A percentile compares a stretch with the other conserved stretches of the same genome.
These are phyloP conservation scores for Reticulitermes speratus DNA, from an alignment of 1,140 invertebrate genomes.

Conservation along the genomic window DNA sequence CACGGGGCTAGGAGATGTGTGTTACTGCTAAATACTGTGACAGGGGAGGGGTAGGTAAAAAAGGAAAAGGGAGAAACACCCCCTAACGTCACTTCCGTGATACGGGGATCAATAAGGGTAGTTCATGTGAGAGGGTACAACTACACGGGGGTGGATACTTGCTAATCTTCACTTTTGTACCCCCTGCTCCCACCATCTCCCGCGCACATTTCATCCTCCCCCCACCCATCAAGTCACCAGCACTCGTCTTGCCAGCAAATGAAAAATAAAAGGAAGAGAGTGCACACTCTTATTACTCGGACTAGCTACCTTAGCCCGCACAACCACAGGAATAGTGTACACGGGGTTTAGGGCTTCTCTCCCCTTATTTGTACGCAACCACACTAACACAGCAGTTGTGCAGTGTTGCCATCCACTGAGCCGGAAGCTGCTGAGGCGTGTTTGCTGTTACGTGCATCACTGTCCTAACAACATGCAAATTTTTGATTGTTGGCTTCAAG, in stretches of 20 bases:
- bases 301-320: neutral
- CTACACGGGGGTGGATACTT: conserved; percentile 22
- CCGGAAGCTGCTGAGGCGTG: neutral
- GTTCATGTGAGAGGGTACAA: conserved; percentile 16
- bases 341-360: neutral
- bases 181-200: neutral
- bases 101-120: conserved; percentile 4
- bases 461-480: neutral
- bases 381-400: conserved; percentile 26
- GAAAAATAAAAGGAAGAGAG: conserved; percentile 27
- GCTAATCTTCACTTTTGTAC: conserved; percentile 16
- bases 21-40: neutral
- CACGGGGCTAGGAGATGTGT: conserved; percentile 7
- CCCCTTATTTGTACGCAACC: conserved; percentile 28
- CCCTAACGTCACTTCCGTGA: conserved; percentile 1
- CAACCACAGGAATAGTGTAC: conserved; percentile 16
- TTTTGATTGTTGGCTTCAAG: neutral
- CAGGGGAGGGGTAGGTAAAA: neutral
- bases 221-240: neutral
- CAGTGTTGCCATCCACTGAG: conserved; percentile 25
- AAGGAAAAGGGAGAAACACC: neutral
- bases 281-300: neutral
- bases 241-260: conserved; percentile 26
- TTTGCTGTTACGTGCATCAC: neutral
- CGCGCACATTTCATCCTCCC: conserved; percentile 17